phyloP scores from a whole-genome alignment of 2,797 vertebrate genomes.

The Alcedo atthis region DNA sequence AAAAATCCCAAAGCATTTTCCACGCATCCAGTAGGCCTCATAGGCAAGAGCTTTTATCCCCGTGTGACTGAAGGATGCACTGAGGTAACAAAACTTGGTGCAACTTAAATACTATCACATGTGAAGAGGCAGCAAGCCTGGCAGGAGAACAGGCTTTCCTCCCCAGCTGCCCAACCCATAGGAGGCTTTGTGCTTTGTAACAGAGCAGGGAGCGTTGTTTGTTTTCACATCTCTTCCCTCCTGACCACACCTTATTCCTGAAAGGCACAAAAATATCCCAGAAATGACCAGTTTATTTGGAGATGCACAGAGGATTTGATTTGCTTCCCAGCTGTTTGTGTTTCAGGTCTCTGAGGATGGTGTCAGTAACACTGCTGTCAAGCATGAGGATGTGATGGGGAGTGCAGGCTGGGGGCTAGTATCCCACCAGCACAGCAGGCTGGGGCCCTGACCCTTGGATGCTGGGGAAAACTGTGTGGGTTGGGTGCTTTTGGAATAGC shows the following conservation, averaged over 20 bases:
- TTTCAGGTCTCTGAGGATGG: not conserved
- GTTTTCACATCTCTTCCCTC: not conserved
- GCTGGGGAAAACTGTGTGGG: fast-evolving
- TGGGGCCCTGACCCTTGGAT: not conserved
- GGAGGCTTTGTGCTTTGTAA: not conserved
- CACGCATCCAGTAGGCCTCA: not conserved
- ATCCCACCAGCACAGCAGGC: not conserved
- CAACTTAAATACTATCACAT: not conserved
- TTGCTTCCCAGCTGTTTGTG: not conserved
- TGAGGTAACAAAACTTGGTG: not conserved
- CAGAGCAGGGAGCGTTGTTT: not conserved
- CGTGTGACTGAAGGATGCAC: not conserved
- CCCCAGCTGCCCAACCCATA: not conserved
- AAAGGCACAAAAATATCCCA: not conserved
- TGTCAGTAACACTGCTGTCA: fast-evolving
- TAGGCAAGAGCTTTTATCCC: not conserved
- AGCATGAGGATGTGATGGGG: fast-evolving
- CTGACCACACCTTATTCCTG: not conserved
- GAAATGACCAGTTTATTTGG: not conserved
- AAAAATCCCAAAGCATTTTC: not conserved
- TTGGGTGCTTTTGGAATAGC: not conserved
- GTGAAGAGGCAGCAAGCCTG: not conserved
- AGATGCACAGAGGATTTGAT: not conserved
- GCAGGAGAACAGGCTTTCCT: not conserved
- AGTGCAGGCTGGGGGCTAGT: fast-evolving